Percentiles rank a stretch among this genome's conserved stretches.
Evolutionary conservation across 2,113 vertebrate genomes (phyloP).

Genomic region (Odocoileus hemionus): DNA sequence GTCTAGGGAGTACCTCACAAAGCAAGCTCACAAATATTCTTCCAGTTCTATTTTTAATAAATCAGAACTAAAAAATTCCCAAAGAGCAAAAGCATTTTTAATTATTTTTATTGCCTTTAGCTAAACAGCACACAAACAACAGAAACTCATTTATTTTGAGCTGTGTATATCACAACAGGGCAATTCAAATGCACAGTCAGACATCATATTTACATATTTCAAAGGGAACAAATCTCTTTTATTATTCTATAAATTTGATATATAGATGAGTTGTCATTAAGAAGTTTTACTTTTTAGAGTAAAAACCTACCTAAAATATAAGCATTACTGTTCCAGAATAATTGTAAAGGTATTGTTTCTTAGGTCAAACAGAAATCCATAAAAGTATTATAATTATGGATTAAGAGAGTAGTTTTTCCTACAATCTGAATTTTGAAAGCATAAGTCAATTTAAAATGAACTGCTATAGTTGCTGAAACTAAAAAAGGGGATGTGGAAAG

Average conservation of each 20-base stretch:
- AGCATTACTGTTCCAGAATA: neutral
- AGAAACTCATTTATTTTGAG: conserved; percentile 51
- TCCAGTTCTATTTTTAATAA: conserved; percentile 36
- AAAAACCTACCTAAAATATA: conserved; percentile 43
- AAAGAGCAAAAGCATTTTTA: conserved; percentile 33
- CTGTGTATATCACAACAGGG: conserved; percentile 20
- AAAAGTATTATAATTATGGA: conserved; percentile 5
- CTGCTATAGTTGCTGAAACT: neutral
- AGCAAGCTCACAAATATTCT: neutral
- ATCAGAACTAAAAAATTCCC: conserved; percentile 17
- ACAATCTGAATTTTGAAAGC: conserved; percentile 42
- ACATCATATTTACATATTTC: conserved; percentile 53
- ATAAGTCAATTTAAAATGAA: conserved; percentile 47
- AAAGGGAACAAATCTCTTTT: conserved; percentile 49
- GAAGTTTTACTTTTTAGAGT: conserved; percentile 40
- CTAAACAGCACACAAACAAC: conserved; percentile 51
- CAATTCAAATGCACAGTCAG: conserved; percentile 40
- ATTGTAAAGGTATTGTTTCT: neutral
- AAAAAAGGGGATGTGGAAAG: neutral
- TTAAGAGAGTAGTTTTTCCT: neutral
- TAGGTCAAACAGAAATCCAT: conserved; percentile 11
- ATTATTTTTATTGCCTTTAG: conserved; percentile 64
- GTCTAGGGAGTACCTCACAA: neutral
- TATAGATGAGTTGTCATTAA: conserved; percentile 23
- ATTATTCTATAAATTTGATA: conserved; percentile 59